These are phyloP conservation scores for Calameuta filiformis DNA, from an alignment of 2,888 invertebrate genomes.

Conservation along the genomic window DNA sequence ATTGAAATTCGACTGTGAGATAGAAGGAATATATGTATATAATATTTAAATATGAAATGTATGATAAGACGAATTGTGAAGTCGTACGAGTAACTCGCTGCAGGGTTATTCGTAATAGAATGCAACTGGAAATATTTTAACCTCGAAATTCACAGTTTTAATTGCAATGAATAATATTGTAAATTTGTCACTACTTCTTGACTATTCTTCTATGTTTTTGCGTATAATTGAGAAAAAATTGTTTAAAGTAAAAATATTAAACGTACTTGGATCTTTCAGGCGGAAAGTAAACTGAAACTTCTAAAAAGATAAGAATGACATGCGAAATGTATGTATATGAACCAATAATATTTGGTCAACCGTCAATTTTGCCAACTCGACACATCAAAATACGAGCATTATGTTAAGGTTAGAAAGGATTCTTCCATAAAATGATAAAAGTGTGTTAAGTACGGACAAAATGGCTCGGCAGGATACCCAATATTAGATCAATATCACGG, in stretches of 20 bases:
- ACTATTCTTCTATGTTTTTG: neutral
- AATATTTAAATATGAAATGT: neutral
- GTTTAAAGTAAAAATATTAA: neutral
- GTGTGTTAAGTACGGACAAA: neutral
- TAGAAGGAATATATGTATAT: neutral
- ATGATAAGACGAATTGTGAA: neutral
- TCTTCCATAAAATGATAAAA: neutral
- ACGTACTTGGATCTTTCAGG: neutral
- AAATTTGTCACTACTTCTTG: neutral
- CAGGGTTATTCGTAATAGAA: neutral
- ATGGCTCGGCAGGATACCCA: neutral
- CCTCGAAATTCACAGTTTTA: neutral
- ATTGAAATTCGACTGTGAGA: neutral
- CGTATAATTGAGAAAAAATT: neutral
- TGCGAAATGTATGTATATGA: neutral
- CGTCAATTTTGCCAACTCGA: neutral
- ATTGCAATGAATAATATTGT: neutral
- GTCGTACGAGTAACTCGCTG: neutral
- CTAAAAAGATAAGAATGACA: neutral
- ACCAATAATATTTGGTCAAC: neutral
- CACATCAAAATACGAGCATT: neutral
- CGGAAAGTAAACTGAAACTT: neutral
- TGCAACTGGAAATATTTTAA: neutral
- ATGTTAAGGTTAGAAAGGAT: neutral
- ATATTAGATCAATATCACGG: neutral